phyloP scores from a whole-genome alignment of 2,797 vertebrate species.

The Furcifer pardalis region DNA sequence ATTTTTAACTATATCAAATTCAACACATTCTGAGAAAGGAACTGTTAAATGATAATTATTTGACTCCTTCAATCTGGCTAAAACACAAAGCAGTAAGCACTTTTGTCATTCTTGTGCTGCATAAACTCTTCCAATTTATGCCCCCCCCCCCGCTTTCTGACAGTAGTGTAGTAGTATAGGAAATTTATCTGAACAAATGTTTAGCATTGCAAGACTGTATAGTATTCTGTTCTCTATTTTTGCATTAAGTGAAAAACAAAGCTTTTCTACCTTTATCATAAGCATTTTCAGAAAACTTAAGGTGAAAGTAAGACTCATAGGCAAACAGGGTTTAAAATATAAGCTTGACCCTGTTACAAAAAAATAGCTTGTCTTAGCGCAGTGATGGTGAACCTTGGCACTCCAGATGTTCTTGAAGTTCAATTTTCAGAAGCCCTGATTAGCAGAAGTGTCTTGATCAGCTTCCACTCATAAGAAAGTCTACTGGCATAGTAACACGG shows the following conservation, averaged over 20 bases:
- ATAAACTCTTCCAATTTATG: not conserved
- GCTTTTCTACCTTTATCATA: not conserved
- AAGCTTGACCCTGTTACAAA: not conserved
- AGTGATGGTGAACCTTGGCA: too few species aligned
- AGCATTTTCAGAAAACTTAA: not conserved
- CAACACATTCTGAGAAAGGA: not conserved
- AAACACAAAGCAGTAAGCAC: not conserved
- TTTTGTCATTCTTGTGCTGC: not conserved
- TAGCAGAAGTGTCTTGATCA: too few species aligned
- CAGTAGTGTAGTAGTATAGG: not conserved
- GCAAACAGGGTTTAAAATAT: not conserved
- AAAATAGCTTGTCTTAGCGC: not conserved
- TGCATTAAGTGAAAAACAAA: constrained; percentile 1
- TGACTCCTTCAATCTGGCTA: not conserved
- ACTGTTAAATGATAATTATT: not conserved
- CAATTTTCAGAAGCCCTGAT: too few species aligned
- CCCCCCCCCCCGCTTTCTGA: not conserved
- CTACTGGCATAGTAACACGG: too few species aligned
- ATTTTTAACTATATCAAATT: constrained; percentile 13
- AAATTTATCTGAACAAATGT: not conserved
- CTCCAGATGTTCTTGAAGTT: too few species aligned
- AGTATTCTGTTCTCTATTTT: not conserved
- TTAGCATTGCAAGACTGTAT: not conserved
- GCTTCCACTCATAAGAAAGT: too few species aligned
- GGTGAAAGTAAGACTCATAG: not conserved